Base-by-base conservation (phyloP, 1,140 invertebrate genomes). In the Procambarus clarkii region DNA sequence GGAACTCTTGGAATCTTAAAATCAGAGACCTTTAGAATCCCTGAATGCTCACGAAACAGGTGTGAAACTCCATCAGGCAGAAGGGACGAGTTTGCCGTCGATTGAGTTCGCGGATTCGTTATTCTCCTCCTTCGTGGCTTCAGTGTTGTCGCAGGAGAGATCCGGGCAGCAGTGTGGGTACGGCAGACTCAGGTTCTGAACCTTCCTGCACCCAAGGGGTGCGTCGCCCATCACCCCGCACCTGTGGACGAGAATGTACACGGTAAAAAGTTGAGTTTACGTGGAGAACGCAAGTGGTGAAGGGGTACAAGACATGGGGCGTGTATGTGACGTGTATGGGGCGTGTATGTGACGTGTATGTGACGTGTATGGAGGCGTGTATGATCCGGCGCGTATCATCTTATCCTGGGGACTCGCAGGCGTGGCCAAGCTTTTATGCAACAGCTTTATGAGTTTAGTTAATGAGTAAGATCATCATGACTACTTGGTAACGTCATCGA, bases 101-200 rank as follows among this genome's bases (percentile, higher is more conserved):
- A 86, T 86, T 45, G 34, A 71, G 60, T 86, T 86, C 18, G 34
- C 50, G 69, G 48, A 86, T 13, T 86, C 64, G 18, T 76, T 34
- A n/a, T 76, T 69, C 82, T 84, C 82, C 11, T 84, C 64, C n/a
- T 69, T 50, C 34, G 76, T 46, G 44, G 69, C 83, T n/a, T 18
- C 46, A 64, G 69, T 46, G 44, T 71, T 46, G 13, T 45, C 44
- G 34, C 83, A 86, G 7, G 83, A 74, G 21, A 86, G 15, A 11
- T 45, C 24, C 18, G 83, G 83, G 83, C 83, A 86, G 83, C 83
- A 86, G 83, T 69, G 76, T 9, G 83, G 83, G 83, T 86, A 86
- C 9, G 69, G 69, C 21, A 86, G 69, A 5, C 45, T n/a, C 83
- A 74, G 64, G 69, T 86, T 69, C 83, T 86, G 83, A 1, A 71